A percentile compares a stretch with the other conserved stretches of the same genome.
Conservation (phyloP, 2,888 invertebrate species). For the Gari tellinella region DNA sequence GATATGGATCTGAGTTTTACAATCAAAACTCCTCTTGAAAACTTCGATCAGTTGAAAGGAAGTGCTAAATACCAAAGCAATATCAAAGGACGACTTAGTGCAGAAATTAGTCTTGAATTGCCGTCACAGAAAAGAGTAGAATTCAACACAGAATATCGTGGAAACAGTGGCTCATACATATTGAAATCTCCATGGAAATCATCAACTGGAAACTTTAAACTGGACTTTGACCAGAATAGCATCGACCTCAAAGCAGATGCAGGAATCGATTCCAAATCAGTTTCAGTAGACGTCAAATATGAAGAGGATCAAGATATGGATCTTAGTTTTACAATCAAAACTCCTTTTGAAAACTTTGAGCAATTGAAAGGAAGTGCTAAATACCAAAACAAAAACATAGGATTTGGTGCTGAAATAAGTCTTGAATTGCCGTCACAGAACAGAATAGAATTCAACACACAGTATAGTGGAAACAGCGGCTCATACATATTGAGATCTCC, state of each 20-base stretch:
- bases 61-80: neutral
- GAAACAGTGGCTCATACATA: conserved; percentile 2
- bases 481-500: too few species aligned
- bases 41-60: neutral
- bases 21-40: conserved; percentile 63
- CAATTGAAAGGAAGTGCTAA: neutral
- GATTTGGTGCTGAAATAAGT: too few species aligned
- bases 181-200: too few species aligned
- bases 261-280: too few species aligned
- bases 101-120: too few species aligned
- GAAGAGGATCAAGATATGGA: neutral
- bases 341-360: conserved; percentile 54
- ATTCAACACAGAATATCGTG: neutral
- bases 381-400: neutral
- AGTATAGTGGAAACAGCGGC: neutral
- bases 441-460: too few species aligned
- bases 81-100: neutral
- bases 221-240: neutral
- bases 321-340: conserved; percentile 44
- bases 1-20: conserved; percentile 12
- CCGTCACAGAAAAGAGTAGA: too few species aligned
- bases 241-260: neutral
- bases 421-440: too few species aligned
- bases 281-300: conserved; percentile 3
- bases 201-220: conserved; percentile 1